These are phyloP conservation scores for Archivesica marissinica DNA, from an alignment of 1,140 invertebrate species.

Conservation along the genomic window DNA sequence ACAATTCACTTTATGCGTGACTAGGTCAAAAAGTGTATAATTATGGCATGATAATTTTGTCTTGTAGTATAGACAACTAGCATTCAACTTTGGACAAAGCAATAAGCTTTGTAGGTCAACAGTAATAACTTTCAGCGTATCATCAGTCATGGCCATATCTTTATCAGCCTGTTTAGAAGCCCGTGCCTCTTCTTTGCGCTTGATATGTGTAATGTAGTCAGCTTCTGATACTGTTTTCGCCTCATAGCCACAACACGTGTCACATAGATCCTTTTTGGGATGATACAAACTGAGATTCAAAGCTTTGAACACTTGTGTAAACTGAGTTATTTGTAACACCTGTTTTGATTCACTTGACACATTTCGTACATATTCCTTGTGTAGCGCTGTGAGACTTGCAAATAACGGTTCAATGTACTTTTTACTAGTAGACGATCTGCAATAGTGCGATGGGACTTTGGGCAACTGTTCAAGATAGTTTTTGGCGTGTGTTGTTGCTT, in stretches of 20 bases:
- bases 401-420: slow-evolving; percentile 41
- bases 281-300: slow-evolving; percentile 31
- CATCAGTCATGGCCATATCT: slow-evolving; percentile 21
- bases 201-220: neutral
- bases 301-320: slow-evolving; percentile 23
- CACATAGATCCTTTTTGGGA: slow-evolving; percentile 33
- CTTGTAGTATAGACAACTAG: slow-evolving; percentile 38
- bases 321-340: slow-evolving; percentile 7
- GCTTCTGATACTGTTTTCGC: neutral
- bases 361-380: neutral
- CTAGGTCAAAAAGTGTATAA: slow-evolving; percentile 18
- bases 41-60: slow-evolving; percentile 57
- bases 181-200: slow-evolving; percentile 22
- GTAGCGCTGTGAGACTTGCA: slow-evolving; percentile 1
- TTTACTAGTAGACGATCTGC: slow-evolving; percentile 11
- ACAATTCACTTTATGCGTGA: slow-evolving; percentile 22
- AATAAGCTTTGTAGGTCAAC: slow-evolving; percentile 29
- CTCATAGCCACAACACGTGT: slow-evolving; percentile 28
- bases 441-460: slow-evolving; percentile 24
- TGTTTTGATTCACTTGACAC: neutral
- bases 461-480: neutral
- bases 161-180: neutral
- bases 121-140: slow-evolving; percentile 6
- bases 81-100: slow-evolving; percentile 2
- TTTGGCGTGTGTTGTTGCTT: no score